Base-by-base conservation (phyloP, 2,113 vertebrate genomes). In the Hassar affinis region DNA sequence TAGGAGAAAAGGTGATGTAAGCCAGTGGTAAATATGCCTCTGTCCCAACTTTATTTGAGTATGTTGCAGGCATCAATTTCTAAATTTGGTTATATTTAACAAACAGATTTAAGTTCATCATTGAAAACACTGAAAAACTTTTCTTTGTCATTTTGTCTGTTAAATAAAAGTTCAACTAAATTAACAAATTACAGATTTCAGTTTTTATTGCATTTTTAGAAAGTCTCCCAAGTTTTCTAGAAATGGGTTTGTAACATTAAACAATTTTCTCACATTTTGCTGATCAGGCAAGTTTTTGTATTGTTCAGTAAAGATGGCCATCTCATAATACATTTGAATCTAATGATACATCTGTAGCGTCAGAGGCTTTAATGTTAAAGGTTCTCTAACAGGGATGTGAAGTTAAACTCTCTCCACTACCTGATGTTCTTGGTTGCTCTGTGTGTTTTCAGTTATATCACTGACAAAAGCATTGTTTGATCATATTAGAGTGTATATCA, bases 381-480 rank as follows among this genome's bases (percentile, higher is more conserved):
- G 51, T 52, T 69, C 33, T 52, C 2, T 25, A 15, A 64, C 14
- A 62, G 17, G n/a, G 20, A 69, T 25, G 27, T 69, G 6, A 69
- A 69, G 66, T 42, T 42, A 38, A 69, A 69, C 20, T 45, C 9
- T 45, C 38, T 45, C 45, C 20, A 25, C 11, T 15, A 54, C 54
- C n/a, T 69, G 54, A 51, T 33, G 27, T 27, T 49, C 45, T 27
- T 72, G 11, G 45, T 22, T 72, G 78, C 64, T 54, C 52, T 45
- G 35, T 59, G 12, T 47, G 38, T 49, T 72, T 71, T 57, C 52
- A 59, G 51, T 35, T 54, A 38, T 74, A 82, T 74, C 9, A 61
- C 38, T 82, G 25, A 74, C 80, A 81, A 54, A 72, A 47, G 38
- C 7, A 74, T 74, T 56, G 9, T 54, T 47, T 38, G 20, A 80